A percentile compares a stretch with the other conserved stretches of the same genome.
These are phyloP conservation scores for Amphipyra tragopoginis DNA, from an alignment of 2,888 invertebrate species.

Conservation along the genomic window DNA sequence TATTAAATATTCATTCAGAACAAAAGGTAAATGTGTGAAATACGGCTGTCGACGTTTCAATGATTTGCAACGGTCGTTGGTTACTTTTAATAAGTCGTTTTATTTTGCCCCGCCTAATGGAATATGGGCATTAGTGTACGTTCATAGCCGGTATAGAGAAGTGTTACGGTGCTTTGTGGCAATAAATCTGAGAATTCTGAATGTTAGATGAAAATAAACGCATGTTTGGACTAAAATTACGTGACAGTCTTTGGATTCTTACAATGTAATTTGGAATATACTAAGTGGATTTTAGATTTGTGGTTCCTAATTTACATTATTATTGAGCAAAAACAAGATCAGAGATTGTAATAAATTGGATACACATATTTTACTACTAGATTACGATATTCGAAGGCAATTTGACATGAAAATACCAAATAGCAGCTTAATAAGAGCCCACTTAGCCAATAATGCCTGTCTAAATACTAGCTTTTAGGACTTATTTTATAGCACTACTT, in stretches of 20 bases:
- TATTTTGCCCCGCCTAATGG: slow-evolving; percentile 70
- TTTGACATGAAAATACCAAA: slow-evolving; percentile 43
- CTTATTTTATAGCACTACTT: slow-evolving; percentile 46
- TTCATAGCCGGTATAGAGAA: slow-evolving; percentile 34
- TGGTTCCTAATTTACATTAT: slow-evolving; percentile 17
- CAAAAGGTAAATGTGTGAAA: slow-evolving; percentile 74
- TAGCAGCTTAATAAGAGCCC: slow-evolving; percentile 42
- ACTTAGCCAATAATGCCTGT: slow-evolving; percentile 47
- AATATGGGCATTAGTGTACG: slow-evolving; percentile 59
- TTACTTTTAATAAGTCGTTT: slow-evolving; percentile 72
- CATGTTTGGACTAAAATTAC: slow-evolving; percentile 9
- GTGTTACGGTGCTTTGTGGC: slow-evolving; percentile 19
- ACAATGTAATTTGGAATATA: slow-evolving; percentile 1
- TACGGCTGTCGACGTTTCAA: slow-evolving; percentile 70
- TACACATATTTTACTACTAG: slow-evolving; percentile 33
- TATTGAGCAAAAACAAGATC: slow-evolving; percentile 29
- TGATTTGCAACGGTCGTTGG: slow-evolving; percentile 75
- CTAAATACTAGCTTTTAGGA: slow-evolving; percentile 47
- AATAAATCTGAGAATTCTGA: slow-evolving; percentile 29
- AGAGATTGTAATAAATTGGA: slow-evolving; percentile 39
- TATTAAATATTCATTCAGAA: slow-evolving; percentile 82
- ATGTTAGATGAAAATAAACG: slow-evolving; percentile 11
- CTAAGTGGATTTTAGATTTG: slow-evolving; percentile 9
- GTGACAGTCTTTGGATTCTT: slow-evolving; percentile 3
- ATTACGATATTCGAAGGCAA: slow-evolving; percentile 39